Evolutionary conservation across 2,888 invertebrate species (phyloP).

Genomic region (Xanthia icteritia): DNA sequence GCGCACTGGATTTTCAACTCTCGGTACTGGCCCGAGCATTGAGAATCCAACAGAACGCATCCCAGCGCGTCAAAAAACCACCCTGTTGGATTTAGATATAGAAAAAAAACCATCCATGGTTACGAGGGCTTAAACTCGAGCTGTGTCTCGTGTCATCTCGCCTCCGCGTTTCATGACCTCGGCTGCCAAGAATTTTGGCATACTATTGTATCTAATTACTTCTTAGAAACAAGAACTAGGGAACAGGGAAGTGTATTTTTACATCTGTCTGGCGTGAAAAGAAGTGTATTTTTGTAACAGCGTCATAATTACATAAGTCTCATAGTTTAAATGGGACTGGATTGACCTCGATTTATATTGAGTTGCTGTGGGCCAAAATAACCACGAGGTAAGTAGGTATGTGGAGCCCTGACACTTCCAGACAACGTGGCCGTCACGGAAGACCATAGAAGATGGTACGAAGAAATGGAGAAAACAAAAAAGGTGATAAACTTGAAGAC

Average conservation of each 20-base stretch:
- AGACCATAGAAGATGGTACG: background rate
- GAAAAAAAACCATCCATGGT: background rate
- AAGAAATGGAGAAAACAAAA: background rate
- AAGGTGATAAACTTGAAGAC: background rate
- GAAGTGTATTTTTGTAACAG: slow-evolving; percentile 27
- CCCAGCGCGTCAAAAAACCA: no score
- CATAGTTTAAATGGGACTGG: slow-evolving; percentile 20
- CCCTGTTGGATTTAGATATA: no score
- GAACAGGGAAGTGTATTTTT: slow-evolving; percentile 45
- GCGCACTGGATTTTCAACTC: no score
- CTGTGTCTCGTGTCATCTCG: background rate
- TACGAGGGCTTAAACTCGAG: background rate
- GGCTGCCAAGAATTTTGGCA: background rate
- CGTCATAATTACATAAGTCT: slow-evolving; percentile 41
- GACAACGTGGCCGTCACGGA: background rate
- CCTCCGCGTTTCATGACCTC: slow-evolving; percentile 2
- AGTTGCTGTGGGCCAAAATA: slow-evolving; percentile 30
- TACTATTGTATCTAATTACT: slow-evolving; percentile 39
- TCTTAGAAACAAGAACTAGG: slow-evolving; percentile 21
- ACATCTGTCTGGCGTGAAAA: slow-evolving; percentile 32
- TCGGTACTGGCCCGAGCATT: no score
- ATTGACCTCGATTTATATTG: slow-evolving; percentile 18
- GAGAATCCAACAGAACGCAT: no score
- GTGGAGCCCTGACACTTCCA: background rate
- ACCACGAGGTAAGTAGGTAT: background rate